Conservation (phyloP, 2,797 vertebrate species). For the Sebastes iracundus region DNA sequence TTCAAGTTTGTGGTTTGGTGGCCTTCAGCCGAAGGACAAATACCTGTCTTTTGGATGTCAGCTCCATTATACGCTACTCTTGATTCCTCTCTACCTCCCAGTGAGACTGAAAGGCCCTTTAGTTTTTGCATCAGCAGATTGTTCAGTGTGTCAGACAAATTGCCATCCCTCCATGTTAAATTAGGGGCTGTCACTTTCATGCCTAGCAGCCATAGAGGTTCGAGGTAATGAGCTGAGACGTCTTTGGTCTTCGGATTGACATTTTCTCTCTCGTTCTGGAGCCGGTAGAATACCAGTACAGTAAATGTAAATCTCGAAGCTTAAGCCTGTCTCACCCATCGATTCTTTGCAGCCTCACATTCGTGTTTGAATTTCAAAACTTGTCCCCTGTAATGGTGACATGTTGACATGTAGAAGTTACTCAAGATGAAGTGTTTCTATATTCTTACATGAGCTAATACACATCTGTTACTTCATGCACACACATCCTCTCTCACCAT, state of each 20-base stretch:
- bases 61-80: constrained; percentile 56
- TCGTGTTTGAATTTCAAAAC: background rate
- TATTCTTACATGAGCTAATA: background rate
- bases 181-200: constrained; percentile 79
- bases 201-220: constrained; percentile 59
- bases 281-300: constrained; percentile 5
- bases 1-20: constrained; percentile 25
- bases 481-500: constrained; percentile 3
- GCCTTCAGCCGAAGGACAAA: constrained; percentile 58
- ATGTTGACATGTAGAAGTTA: background rate
- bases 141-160: constrained; percentile 79
- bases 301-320: constrained; percentile 18
- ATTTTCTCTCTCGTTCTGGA: constrained; percentile 59
- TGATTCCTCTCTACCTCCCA: constrained; percentile 63
- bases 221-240: constrained; percentile 74
- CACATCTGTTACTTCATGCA: constrained; percentile 8
- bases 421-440: background rate
- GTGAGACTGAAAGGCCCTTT: constrained; percentile 76
- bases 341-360: constrained; percentile 1
- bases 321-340: constrained; percentile 16
- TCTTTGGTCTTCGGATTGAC: constrained; percentile 68
- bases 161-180: constrained; percentile 76
- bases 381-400: background rate
- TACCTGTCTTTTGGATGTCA: constrained; percentile 70
- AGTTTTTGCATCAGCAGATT: constrained; percentile 78